These are phyloP conservation scores for Hyla sarda DNA, from an alignment of 2,113 vertebrate genomes.

Conservation along the genomic window DNA sequence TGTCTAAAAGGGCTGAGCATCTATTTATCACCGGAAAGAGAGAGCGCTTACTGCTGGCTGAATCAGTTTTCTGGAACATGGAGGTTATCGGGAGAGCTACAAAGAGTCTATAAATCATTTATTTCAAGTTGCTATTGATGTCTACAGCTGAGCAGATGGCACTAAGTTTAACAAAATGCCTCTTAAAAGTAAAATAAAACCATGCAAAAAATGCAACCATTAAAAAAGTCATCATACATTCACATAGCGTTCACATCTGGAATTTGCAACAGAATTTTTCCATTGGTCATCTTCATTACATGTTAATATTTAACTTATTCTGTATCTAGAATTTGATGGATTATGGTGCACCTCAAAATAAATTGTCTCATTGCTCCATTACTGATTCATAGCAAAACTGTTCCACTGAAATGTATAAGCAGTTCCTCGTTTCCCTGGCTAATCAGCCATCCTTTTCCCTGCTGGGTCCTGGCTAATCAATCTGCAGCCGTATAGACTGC, in stretches of 20 bases:
- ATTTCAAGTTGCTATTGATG: neutral
- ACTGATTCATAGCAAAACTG: too few species aligned
- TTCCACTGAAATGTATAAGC: too few species aligned
- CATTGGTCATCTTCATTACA: neutral
- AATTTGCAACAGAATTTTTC: neutral
- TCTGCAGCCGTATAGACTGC: too few species aligned
- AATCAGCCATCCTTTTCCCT: too few species aligned
- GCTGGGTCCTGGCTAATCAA: too few species aligned
- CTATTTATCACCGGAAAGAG: conserved; percentile 11
- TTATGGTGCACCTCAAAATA: neutral
- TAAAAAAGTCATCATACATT: neutral
- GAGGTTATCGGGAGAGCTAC: neutral
- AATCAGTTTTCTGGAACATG: conserved; percentile 2
- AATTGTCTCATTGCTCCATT: neutral
- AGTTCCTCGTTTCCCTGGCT: too few species aligned
- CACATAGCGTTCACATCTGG: neutral
- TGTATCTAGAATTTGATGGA: too few species aligned
- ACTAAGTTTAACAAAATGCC: neutral
- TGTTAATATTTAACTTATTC: too few species aligned
- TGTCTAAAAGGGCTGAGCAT: conserved; percentile 5
- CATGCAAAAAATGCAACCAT: neutral
- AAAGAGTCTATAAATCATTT: conserved; percentile 22
- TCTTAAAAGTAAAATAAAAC: neutral
- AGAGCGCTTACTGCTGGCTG: neutral
- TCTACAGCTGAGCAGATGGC: neutral